Conservation (phyloP, 2,113 vertebrate genomes). For the Indri indri region DNA sequence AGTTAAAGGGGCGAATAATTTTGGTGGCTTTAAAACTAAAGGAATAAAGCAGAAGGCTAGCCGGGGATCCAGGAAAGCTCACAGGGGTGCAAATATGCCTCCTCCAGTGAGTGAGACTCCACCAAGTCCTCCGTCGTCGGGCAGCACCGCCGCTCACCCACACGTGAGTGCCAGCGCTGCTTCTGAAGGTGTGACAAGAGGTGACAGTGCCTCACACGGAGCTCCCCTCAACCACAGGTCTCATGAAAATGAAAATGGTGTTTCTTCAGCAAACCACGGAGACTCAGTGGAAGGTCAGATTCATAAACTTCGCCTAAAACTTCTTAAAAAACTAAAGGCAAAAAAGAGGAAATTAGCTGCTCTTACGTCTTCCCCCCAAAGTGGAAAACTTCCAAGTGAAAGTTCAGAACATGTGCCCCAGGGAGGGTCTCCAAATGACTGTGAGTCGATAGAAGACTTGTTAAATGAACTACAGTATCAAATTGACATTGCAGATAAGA, state of each 20-base stretch:
- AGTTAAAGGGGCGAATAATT: conserved; percentile 90
- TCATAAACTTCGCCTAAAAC: conserved; percentile 89
- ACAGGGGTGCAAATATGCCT: not conserved
- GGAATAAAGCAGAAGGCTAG: conserved; percentile 44
- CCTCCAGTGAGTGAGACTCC: not conserved
- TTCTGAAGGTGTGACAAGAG: not conserved
- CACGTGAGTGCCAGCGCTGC: rapidly evolving
- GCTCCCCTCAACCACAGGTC: not conserved
- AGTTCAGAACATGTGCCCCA: not conserved
- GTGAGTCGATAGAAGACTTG: conserved; percentile 82
- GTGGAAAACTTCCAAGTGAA: conserved; percentile 41
- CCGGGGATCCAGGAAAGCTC: not conserved
- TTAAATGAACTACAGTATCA: conserved; percentile 81
- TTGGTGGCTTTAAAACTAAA: conserved; percentile 87
- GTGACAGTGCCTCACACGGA: not conserved
- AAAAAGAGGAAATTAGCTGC: conserved; percentile 94
- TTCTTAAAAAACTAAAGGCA: conserved; percentile 93
- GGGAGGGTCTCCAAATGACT: conserved; percentile 66
- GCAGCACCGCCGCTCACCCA: not conserved
- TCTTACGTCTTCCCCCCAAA: conserved; percentile 75
- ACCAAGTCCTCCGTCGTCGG: not conserved
- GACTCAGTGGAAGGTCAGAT: conserved; percentile 78
- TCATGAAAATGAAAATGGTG: not conserved
- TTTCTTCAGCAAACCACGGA: conserved; percentile 34
- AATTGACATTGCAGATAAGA: conserved; percentile 82